These are phyloP conservation scores for Littorina saxatilis DNA, from an alignment of 1,140 invertebrate species.

Conservation along the genomic window DNA sequence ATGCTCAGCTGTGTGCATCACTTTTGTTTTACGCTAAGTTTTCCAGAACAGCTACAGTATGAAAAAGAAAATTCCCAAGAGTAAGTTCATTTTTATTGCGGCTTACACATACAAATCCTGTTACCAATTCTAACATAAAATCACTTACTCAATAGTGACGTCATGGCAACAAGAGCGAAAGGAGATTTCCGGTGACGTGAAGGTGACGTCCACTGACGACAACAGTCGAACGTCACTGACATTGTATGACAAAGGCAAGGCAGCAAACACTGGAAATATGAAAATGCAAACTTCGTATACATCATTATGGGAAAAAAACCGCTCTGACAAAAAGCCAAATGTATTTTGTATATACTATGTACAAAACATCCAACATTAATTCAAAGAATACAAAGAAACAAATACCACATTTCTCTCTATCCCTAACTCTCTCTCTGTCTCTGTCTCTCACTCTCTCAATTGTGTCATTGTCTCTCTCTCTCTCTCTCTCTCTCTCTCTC, in stretches of 20 bases:
- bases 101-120: neutral
- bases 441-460: neutral
- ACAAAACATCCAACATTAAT: neutral
- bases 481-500: too few species aligned
- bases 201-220: neutral
- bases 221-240: neutral
- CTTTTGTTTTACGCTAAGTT: neutral
- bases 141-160: neutral
- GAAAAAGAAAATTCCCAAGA: too few species aligned
- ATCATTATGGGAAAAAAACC: too few species aligned
- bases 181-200: neutral
- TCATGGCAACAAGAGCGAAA: neutral
- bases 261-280: conserved; percentile 9
- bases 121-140: too few species aligned
- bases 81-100: neutral
- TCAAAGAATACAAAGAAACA: neutral
- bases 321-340: neutral
- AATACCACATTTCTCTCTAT: neutral
- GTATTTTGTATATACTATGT: neutral
- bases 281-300: too few species aligned
- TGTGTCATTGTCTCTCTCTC: too few species aligned
- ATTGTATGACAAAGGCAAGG: neutral
- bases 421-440: too few species aligned
- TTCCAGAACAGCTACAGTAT: neutral
- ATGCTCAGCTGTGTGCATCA: neutral